Base-by-base conservation (phyloP, 1,140 invertebrate species). In the Brachystomella parvula region DNA sequence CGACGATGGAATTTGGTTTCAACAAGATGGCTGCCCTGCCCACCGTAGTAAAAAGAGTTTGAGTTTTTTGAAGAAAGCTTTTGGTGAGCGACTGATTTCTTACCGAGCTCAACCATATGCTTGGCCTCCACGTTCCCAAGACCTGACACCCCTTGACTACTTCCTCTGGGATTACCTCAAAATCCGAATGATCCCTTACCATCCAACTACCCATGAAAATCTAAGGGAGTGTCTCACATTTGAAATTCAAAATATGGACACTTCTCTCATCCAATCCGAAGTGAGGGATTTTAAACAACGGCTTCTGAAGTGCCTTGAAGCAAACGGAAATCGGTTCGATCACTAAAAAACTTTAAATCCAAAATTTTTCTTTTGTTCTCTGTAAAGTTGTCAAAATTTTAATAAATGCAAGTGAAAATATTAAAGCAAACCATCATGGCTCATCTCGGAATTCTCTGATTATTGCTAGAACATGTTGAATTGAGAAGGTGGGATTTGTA, bases 111-210 rank as follows among this genome's bases (percentile, higher is more conserved):
- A 2, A 31, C n/a, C 28, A 12, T 33, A 35, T 44, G 32, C 47
- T 31, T 72, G 71, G 71, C 71, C 71, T 30, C n/a, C 68, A 0
- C 57, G 60, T 30, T 68, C 66, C 1, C 71, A 70, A 63, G 71
- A 72, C 57, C 57, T 72, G 61, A 70, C 71, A 29, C 71, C 71
- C 21, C 59, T 72, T 19, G 71, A 72, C 56, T 72, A 69, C 44
- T 72, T 72, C 53, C 44, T 72, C 31, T 72, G 71, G 71, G 65
- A 69, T 32, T 56, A 69, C 47, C 39, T 72, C 19, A 72, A 72
- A 47, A 17, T 12, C 9, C 53, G 33, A 0, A 17, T 70, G 61
- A 63, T 35, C n/a, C 33, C 35, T 24, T 60, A 57, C 39, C 59
- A 39, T 35, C 39, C 59, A 6, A 61, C 39, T 26, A 26, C 39